Conservation (phyloP, 2,797 vertebrate species). For the Podarcis siculus region DNA sequence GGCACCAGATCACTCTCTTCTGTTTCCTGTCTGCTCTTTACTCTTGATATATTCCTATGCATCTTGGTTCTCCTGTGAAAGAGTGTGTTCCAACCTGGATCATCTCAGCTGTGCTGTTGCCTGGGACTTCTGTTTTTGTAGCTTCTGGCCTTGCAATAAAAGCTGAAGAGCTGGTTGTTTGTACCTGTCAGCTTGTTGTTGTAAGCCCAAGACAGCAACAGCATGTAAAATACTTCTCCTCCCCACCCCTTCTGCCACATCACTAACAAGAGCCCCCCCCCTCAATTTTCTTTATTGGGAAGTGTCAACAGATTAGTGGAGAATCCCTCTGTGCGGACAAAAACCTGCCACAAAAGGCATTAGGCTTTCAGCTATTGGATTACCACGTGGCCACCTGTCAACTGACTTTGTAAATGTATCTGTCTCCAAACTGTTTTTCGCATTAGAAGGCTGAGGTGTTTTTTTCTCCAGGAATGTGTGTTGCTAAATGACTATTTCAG, state of each 20-base stretch:
- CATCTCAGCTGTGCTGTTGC: neutral
- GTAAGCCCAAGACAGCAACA: neutral
- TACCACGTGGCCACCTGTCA: constrained; percentile 71
- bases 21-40: neutral
- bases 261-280: neutral
- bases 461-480: neutral
- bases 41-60: neutral
- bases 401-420: constrained; percentile 52
- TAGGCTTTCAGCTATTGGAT: constrained; percentile 66
- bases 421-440: constrained; percentile 12
- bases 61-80: neutral
- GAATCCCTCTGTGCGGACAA: constrained; percentile 64
- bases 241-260: fast-evolving
- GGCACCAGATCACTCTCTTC: neutral
- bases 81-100: neutral
- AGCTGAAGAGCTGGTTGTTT: fast-evolving
- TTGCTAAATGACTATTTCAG: neutral
- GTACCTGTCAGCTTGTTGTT: constrained; percentile 32
- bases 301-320: constrained; percentile 62
- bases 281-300: constrained; percentile 41
- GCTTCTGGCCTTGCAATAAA: neutral
- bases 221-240: constrained; percentile 8
- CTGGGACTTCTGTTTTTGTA: neutral
- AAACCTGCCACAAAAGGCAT: constrained; percentile 68
- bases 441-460: constrained; percentile 25